Evolutionary conservation across 2,797 vertebrate genomes (phyloP), one percentile per base, ranked within the genome.

Genomic region (Sus cebifrons): DNA sequence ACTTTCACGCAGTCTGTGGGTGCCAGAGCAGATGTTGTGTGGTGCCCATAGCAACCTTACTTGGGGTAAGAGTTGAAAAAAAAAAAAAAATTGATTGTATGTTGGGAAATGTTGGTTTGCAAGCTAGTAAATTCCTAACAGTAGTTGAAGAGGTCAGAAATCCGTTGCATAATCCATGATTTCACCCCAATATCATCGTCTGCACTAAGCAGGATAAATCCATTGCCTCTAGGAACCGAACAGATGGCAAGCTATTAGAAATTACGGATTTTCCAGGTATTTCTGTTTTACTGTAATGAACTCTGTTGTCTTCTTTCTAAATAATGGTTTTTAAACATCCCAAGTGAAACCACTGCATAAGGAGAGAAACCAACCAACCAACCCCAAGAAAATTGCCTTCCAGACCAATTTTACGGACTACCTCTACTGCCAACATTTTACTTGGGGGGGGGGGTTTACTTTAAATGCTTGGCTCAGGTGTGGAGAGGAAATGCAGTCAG

Each of bases 201-300:
- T 97, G 96, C 96, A 93, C 97, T 98, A 98, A 98, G 97, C 97
- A 97, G 97, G 97, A 96, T 97, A 98, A 98, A 98, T 97, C 98
- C 98, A 93, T 96, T 98, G 98, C 96, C 95, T 86, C 96, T 96
- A 97, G 98, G 90, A 91, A 92, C 82, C 97, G 97, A 97, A 96
- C 98, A 98, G 98, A 98, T 98, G 98, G 98, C 97, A 98, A 94
- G 98, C 98, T 98, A 98, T 98, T 98, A 98, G 95, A 94, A 98
- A 98, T 98, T 97, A 97, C 95, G 96, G 97, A 85, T 98, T 98
- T 98, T 65, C 85, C 86, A 98, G 97, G 94, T 96, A 97, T 97
- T 98, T 93, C 79, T 98, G 23, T 97, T 98, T 98, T 90, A 96
- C 96, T 97, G 96, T 97, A 94, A 97, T 96, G 92, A 82, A 74